These are phyloP conservation scores for Tenrec ecaudatus DNA, from an alignment of 2,113 vertebrate species.

Conservation along the genomic window DNA sequence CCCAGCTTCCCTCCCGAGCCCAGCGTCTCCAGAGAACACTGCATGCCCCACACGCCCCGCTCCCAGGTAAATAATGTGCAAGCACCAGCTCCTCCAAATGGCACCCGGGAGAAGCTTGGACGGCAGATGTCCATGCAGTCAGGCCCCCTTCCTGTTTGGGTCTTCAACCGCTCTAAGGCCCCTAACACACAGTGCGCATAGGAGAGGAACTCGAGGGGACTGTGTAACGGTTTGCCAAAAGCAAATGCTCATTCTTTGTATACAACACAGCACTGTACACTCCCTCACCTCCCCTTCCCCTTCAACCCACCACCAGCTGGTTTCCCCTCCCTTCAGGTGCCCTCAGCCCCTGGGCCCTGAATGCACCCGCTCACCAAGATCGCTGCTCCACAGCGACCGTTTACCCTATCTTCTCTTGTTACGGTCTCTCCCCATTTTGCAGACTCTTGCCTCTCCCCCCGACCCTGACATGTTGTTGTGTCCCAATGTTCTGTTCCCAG, in stretches of 20 bases:
- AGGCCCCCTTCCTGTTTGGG: too few relatives aligned
- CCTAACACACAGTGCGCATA: too few relatives aligned
- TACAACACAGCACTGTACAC: too few relatives aligned
- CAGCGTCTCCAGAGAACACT: background rate
- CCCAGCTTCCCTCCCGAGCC: too few relatives aligned
- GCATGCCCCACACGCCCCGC: background rate
- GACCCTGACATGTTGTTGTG: background rate
- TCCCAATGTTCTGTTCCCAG: slow-evolving; percentile 9
- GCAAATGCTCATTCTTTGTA: too few relatives aligned
- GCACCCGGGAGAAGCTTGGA: too few relatives aligned
- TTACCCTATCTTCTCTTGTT: background rate
- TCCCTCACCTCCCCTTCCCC: background rate
- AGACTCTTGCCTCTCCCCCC: background rate
- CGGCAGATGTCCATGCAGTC: too few relatives aligned
- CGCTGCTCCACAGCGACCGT: background rate
- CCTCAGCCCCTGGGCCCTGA: background rate
- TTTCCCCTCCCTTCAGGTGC: background rate
- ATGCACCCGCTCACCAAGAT: background rate
- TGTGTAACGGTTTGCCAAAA: background rate
- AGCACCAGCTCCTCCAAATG: too few relatives aligned
- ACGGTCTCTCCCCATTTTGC: background rate
- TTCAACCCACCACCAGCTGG: background rate
- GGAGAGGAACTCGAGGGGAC: too few relatives aligned
- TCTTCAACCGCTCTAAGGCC: too few relatives aligned
- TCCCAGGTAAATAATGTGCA: too few relatives aligned